Base-by-base conservation (phyloP, 37 sponge, comb jelly and placozoan genomes). In the Hexactinellida sp. region DNA sequence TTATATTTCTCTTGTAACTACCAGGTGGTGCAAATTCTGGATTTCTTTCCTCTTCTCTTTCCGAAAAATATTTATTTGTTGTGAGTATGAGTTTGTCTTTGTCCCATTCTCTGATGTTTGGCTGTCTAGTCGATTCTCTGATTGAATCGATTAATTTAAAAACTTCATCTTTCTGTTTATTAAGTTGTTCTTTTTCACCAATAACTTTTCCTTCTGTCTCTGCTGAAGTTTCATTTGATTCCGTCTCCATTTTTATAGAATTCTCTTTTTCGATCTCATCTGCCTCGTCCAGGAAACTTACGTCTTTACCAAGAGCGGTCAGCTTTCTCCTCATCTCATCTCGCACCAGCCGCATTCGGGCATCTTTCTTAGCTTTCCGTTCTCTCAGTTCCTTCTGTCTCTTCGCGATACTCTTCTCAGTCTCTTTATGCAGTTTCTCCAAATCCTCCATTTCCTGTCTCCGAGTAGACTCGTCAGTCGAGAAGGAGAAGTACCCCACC, bases 1-100 rank as follows among this genome's bases (percentile, higher is more conserved):
- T 7, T 63, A 21, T 63, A 7, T 63, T 63, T n/a, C 19, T 83
- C 0, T 28, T 83, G 84, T 93, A 95, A 34, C 41, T 37, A 24
- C 86, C 47, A 19, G 96, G 96, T 3, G 96, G 96, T 51, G 96
- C 96, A 90, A 95, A 95, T 52, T 95, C 94, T 0, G 82, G 55
- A 0, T 54, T 38, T 38, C 96, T 86, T 39, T 93, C 96, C 24
- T 87, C 90, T 82, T 88, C 85, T 24, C 90, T 84, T 36, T 91
- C 93, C 1, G 28, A 7, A 28, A 63, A 28, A 47, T 19, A 19
- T 47, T 47, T 47, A 19, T 47, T 16, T 47, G 52, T 9, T 9
- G 52, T 47, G 9, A 47, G 13, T 47, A 47, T 16, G 13, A 47
- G 52, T n/a, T 63, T 63, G 34, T 63, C 76, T n/a, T n/a, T 63